Percentiles rank a stretch among this genome's conserved stretches.
phyloP scores from a whole-genome alignment of 2,113 vertebrate species.

The Copsychus sechellarum region DNA sequence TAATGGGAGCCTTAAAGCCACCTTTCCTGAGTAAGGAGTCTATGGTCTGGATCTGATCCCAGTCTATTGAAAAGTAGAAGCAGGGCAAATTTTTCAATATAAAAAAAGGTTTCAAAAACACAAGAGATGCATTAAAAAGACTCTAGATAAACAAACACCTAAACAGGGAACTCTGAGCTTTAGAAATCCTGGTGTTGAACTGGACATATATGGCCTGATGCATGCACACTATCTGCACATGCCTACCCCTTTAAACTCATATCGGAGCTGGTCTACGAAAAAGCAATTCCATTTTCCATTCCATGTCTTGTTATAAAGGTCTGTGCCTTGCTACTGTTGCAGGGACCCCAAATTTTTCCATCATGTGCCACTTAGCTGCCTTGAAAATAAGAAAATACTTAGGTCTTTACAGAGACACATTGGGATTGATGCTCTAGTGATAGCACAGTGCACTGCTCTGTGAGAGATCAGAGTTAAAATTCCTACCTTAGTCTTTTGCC shows the following conservation, averaged over 20 bases:
- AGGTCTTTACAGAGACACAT: neutral
- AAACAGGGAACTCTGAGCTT: neutral
- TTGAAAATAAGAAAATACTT: neutral
- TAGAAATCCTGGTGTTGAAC: neutral
- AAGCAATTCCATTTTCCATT: neutral
- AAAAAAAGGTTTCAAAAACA: neutral
- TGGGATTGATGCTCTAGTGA: neutral
- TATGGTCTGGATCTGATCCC: conserved; percentile 89
- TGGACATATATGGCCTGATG: neutral
- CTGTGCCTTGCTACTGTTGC: neutral
- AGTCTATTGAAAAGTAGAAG: conserved; percentile 73
- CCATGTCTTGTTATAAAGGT: neutral
- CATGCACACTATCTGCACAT: conserved; percentile 4
- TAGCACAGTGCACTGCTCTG: conserved; percentile 3
- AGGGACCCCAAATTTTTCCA: neutral
- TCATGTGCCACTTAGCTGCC: neutral
- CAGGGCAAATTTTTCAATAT: neutral
- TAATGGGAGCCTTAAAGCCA: conserved; percentile 85
- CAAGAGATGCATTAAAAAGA: neutral
- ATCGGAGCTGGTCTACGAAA: neutral
- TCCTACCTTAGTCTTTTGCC: conserved; percentile 59
- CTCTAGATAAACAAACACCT: neutral
- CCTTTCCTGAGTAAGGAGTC: conserved; percentile 88
- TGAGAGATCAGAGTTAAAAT: conserved; percentile 46
- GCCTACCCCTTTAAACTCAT: neutral